Evolutionary conservation across 1,140 invertebrate species (phyloP).

Genomic region (Apolygus lucorum): DNA sequence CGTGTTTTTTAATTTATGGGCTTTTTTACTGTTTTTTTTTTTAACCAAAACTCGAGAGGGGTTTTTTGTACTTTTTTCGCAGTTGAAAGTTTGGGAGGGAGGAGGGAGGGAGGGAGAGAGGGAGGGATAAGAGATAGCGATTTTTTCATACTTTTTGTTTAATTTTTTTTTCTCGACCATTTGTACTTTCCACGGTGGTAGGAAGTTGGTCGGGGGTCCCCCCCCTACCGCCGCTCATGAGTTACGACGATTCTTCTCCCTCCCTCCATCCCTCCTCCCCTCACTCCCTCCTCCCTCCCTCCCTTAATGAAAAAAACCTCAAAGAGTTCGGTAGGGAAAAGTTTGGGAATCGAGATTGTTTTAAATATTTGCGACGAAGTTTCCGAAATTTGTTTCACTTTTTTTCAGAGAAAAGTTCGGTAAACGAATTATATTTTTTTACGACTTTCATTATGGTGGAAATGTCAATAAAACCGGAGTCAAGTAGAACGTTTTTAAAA

Average conservation of each 20-base stretch:
- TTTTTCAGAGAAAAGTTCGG: no score
- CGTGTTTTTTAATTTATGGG: conserved; percentile 14
- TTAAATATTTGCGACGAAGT: conserved; percentile 8
- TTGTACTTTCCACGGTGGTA: background rate
- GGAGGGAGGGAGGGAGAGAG: background rate
- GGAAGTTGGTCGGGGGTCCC: background rate
- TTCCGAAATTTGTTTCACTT: no score
- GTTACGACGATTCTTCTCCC: background rate
- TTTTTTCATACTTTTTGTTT: background rate
- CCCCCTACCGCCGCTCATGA: background rate
- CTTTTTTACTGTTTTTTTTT: background rate
- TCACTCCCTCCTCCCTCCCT: background rate
- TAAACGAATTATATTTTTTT: no score
- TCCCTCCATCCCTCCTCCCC: background rate
- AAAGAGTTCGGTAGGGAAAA: background rate
- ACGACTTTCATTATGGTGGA: no score
- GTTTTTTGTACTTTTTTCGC: background rate
- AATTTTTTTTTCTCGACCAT: background rate
- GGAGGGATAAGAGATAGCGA: background rate
- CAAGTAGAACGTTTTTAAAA: no score
- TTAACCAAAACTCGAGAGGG: background rate
- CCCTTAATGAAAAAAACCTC: background rate
- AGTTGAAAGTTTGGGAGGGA: background rate
- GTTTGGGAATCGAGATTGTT: background rate
- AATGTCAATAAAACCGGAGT: no score